phyloP scores from a whole-genome alignment of 2,113 vertebrate genomes.

The Crotalus horridus region DNA sequence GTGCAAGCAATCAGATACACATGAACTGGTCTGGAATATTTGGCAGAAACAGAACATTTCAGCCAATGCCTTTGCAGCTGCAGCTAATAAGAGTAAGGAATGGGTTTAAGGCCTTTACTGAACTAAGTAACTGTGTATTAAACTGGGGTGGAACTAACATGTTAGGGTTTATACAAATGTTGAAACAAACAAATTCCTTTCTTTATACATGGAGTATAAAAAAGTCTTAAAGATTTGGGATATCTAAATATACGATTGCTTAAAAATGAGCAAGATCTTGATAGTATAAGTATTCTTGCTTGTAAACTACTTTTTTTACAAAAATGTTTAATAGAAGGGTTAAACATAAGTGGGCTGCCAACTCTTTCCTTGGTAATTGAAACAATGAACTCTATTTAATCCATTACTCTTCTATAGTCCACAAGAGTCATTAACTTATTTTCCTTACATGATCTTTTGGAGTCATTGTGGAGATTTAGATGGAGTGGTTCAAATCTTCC shows the following conservation, averaged over 20 bases:
- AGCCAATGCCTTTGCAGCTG: background rate
- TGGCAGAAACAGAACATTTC: background rate
- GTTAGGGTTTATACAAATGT: background rate
- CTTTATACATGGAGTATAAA: background rate
- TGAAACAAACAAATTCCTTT: background rate
- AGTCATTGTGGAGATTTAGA: background rate
- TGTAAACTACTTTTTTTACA: background rate
- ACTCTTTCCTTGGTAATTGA: background rate
- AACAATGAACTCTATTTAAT: background rate
- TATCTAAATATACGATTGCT: background rate
- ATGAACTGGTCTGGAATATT: constrained; percentile 19
- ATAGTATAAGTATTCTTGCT: background rate
- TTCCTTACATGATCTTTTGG: background rate
- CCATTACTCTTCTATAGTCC: background rate
- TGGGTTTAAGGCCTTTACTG: background rate
- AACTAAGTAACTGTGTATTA: constrained; percentile 2
- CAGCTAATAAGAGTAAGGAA: constrained; percentile 1
- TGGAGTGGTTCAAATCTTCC: background rate
- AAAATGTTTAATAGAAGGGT: background rate
- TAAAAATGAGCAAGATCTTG: background rate
- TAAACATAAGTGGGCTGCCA: background rate
- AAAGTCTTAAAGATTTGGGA: background rate
- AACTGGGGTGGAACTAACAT: background rate
- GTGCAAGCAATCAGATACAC: constrained; percentile 19
- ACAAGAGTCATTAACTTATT: constrained; percentile 1